phyloP scores from a whole-genome alignment of 2,113 vertebrate species.

The Polypterus senegalus region DNA sequence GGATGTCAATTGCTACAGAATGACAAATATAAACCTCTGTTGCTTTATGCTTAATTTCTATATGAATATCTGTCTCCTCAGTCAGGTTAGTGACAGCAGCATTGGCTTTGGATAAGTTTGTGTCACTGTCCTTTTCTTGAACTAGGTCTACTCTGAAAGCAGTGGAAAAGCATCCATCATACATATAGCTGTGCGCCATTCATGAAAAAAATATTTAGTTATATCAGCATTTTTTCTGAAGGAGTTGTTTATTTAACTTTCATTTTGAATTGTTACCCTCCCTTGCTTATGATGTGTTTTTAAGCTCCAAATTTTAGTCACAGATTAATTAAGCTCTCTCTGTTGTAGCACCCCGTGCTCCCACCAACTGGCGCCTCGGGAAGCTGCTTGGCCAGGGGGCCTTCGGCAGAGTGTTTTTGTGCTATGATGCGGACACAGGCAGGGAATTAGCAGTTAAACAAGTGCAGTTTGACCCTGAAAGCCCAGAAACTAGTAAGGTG shows the following conservation, averaged over 20 bases:
- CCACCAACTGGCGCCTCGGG: slow-evolving; percentile 91
- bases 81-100: no score
- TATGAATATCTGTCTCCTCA: no score
- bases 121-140: no score
- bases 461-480: slow-evolving; percentile 95
- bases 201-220: no score
- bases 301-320: background rate
- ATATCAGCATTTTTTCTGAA: background rate
- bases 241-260: background rate
- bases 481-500: slow-evolving; percentile 96
- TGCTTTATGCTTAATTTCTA: no score
- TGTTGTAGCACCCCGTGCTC: slow-evolving; percentile 82
- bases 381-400: slow-evolving; percentile 93
- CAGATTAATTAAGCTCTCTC: background rate
- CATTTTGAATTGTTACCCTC: background rate
- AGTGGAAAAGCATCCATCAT: no score
- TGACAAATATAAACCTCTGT: no score
- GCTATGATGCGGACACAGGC: slow-evolving; percentile 90
- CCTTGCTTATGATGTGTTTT: background rate
- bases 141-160: no score
- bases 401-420: slow-evolving; percentile 88
- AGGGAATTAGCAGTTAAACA: slow-evolving; percentile 94
- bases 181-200: no score
- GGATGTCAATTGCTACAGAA: no score
- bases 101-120: no score